phyloP scores from a whole-genome alignment of 37 sponge, comb jelly and placozoan genomes.

The Chondrosia reniformis region DNA sequence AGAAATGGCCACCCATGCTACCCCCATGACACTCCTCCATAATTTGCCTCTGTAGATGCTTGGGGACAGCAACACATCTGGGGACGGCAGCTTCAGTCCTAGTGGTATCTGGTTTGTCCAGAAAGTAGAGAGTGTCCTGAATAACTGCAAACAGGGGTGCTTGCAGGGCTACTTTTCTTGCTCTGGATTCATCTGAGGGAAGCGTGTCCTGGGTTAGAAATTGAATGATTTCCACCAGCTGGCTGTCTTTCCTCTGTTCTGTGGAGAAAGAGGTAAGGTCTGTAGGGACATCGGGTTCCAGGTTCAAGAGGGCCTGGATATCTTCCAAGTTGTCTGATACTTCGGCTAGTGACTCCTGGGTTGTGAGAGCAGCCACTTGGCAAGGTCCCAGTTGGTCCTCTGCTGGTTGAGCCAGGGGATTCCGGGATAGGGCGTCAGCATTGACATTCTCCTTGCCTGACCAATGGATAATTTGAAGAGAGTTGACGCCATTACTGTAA shows the following conservation, averaged over 20 bases:
- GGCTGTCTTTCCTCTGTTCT: conserved; percentile 30
- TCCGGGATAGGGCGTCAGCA: conserved; percentile 39
- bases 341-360: neutral
- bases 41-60: conserved; percentile 24
- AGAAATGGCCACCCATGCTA: conserved; percentile 43
- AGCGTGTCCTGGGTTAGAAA: conserved; percentile 25
- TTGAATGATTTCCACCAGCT: conserved; percentile 26
- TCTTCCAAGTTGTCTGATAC: neutral
- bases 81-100: conserved; percentile 48
- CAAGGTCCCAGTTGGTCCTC: neutral
- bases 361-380: neutral
- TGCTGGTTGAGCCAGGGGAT: conserved; percentile 19
- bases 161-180: conserved; percentile 10
- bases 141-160: neutral
- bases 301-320: neutral
- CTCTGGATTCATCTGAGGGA: conserved; percentile 11
- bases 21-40: conserved; percentile 40
- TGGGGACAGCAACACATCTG: conserved; percentile 49
- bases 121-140: conserved; percentile 43
- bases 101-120: conserved; percentile 26
- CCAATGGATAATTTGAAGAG: conserved; percentile 29
- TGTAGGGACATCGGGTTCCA: neutral
- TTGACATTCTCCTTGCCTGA: conserved; percentile 40
- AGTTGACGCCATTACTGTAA: conserved; percentile 22
- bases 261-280: neutral